These are phyloP conservation scores for Osmoderma eremita DNA, from an alignment of 2,888 invertebrate species.

Conservation along the genomic window DNA sequence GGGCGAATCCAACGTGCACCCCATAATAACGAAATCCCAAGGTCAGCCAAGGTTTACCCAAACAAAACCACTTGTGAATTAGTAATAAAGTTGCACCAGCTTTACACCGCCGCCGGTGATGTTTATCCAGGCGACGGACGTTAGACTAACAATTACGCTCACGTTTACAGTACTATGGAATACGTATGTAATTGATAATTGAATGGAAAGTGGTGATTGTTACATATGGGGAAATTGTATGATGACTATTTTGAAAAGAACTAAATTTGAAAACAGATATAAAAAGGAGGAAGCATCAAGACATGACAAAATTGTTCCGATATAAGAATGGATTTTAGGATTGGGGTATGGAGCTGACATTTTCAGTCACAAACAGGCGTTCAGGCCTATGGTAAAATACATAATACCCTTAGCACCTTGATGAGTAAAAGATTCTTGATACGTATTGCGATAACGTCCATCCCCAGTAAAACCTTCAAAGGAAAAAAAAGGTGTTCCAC, in stretches of 20 bases:
- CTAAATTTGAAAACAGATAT: too few species aligned
- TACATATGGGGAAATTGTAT: background rate
- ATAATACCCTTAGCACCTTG: too few species aligned
- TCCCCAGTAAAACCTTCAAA: too few species aligned
- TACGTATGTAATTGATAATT: conserved; percentile 12
- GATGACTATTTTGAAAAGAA: background rate
- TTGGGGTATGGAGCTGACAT: too few species aligned
- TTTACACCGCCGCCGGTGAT: conserved; percentile 12
- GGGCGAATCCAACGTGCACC: conserved; percentile 39
- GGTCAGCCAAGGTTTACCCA: conserved; percentile 48
- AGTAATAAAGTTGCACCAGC: conserved; percentile 24
- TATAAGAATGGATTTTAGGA: too few species aligned
- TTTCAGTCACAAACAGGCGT: too few species aligned
- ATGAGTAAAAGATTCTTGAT: too few species aligned
- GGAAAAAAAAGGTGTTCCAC: too few species aligned
- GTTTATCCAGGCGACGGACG: conserved; percentile 22
- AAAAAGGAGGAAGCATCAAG: too few species aligned
- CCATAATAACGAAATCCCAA: conserved; percentile 47
- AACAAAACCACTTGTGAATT: conserved; percentile 41
- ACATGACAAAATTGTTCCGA: too few species aligned
- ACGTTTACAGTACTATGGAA: conserved; percentile 3
- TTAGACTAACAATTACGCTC: conserved; percentile 12
- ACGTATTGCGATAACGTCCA: too few species aligned
- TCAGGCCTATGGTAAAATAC: too few species aligned
- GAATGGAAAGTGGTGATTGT: background rate